A percentile compares a stretch with the other conserved stretches of the same genome.
phyloP scores from a whole-genome alignment of 1,140 invertebrate species.

The Drosophila watanabei region DNA sequence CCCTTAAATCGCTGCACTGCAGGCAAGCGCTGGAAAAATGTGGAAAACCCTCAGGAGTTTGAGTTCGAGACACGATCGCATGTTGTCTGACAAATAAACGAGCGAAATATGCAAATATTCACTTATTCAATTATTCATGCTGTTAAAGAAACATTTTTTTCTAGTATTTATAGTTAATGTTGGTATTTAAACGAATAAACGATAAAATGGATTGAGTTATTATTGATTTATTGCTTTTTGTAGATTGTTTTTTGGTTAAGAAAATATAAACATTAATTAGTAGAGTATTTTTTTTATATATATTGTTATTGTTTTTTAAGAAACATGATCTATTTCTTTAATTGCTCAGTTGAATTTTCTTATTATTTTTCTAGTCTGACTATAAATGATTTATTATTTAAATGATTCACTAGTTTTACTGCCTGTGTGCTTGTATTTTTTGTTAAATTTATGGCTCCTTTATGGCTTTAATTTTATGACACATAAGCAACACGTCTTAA shows the following conservation, averaged over 20 bases:
- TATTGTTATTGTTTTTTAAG: too few species aligned
- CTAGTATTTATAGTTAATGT: neutral
- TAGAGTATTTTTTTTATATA: neutral
- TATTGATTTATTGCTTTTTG: neutral
- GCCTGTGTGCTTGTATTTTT: neutral
- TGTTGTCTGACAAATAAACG: conserved; percentile 14
- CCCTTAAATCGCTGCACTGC: conserved; percentile 21
- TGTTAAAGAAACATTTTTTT: conserved; percentile 9
- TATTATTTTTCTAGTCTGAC: neutral
- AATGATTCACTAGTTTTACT: neutral
- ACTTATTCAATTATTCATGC: conserved; percentile 33
- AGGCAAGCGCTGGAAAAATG: conserved; percentile 1
- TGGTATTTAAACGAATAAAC: neutral
- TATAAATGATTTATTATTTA: too few species aligned
- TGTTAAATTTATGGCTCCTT: neutral
- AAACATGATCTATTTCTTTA: neutral
- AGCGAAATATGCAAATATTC: conserved; percentile 28
- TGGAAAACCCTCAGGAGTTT: neutral
- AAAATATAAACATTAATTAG: too few species aligned
- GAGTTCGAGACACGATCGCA: conserved; percentile 4
- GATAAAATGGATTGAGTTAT: neutral
- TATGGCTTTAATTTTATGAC: neutral
- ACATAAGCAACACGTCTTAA: neutral
- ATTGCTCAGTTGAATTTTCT: too few species aligned
- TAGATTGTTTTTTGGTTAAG: neutral